Base-by-base conservation (phyloP, 1,140 invertebrate species). In the Aphelinus certus region DNA sequence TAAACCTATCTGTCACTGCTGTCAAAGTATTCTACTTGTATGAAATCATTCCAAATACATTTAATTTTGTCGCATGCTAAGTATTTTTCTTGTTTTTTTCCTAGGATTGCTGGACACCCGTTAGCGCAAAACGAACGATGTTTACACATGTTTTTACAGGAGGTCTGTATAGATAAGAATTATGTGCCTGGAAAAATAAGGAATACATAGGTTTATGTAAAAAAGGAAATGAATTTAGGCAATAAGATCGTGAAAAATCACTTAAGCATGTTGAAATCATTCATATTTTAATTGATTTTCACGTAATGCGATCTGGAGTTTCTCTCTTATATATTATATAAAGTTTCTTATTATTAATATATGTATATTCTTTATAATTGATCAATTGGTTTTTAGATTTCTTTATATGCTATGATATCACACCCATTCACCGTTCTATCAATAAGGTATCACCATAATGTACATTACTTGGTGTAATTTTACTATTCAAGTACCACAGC, bases 131-230 rank as follows among this genome's bases (percentile, higher is more conserved):
- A 99, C 88, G 98, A 99, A 90, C 91, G 96, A 84, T 99, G 98
- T 90, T 92, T 99, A 81, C 98, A 99, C 84, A 99, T 99, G 95
- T 99, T 99, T 90, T 91, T 99, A 71, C 97, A 99, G 88, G 97
- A 99, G 83, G 93, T 94, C 66, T 92, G 94, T 79, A 99, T 99
- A 88, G 98, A 99, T 89, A 98, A 97, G 89, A 99, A 98, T 89
- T 99, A 99, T 89, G 96, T 99, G 76, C 98, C 98, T 79, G 98
- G 98, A 80, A 99, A 99, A 90, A 99, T 99, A 89, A 92, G 98
- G 86, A 99, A 97, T 89, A 96, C 96, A 90, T 95, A 95, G 83
- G 68, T 79, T 26, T 78, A 73, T 62, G 77, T 77, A 78, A 79
- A 80, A 64, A 66, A 65, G 58, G n/a, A 47, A 73, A 61, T 71